Base-by-base conservation (phyloP, 2,113 vertebrate species). In the Chauna torquata region DNA sequence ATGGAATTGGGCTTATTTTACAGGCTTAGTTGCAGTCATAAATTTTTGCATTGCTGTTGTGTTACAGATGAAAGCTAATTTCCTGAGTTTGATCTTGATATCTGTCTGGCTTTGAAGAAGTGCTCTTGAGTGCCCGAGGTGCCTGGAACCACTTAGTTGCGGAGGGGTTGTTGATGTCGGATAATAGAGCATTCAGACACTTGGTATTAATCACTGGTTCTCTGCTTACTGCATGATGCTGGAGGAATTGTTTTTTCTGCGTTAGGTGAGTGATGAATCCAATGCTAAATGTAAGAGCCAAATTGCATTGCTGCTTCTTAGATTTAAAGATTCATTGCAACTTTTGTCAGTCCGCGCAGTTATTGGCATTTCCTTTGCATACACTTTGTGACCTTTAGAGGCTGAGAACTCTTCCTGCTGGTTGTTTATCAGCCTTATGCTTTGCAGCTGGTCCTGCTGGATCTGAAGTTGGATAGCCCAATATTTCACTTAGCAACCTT, bases 81-180 rank as follows among this genome's bases (percentile, higher is more conserved):
- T 89, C 72, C 66, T 45, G 62, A 68, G 32, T 74, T 65, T 82
- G 71, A 55, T 78, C 72, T 94, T 79, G 55, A 40, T 50, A 44
- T 40, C 54, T 86, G 61, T 0, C 1, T n/a, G 42, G 30, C 66
- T 89, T 50, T 76, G 68, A 86, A 79, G 66, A 86, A 69, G 61
- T 1, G 0, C 5, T 28, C 28, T 55, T 1, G 2, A 75, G 32
- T 70, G 55, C 17, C 45, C 0, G 2, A 65, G 50, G 44, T 89
- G 57, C 30, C 72, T 70, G 61, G 77, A 79, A 69, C 52, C 34
- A 50, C 45, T 87, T 6, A 23, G 27, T 62, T 87, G 76, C 40
- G 77, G 34, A 71, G 34, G 15, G 16, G 42, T 18, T 65, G 71
- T 92, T 87, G 66, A 40, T 28, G 23, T 55, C 8, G 1, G 58